These are phyloP conservation scores for Penelope pileata DNA, from an alignment of 2,113 vertebrate genomes.

Conservation along the genomic window DNA sequence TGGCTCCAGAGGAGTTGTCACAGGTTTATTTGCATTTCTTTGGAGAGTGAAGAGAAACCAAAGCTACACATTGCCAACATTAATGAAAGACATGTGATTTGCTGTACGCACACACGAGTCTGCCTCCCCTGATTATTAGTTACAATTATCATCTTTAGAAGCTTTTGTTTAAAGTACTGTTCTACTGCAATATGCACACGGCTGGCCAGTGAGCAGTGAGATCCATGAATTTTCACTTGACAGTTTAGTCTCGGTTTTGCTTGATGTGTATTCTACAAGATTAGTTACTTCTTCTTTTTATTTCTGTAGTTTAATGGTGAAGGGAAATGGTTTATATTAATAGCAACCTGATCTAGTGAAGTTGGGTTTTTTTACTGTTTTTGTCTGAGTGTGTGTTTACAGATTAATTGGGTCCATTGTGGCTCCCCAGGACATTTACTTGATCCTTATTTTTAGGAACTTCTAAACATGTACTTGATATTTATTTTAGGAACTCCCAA, in stretches of 20 bases:
- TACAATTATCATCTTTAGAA: neutral
- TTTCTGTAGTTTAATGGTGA: slow-evolving; percentile 36
- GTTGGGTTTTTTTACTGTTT: slow-evolving; percentile 10
- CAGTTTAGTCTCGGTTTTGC: neutral
- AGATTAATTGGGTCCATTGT: neutral
- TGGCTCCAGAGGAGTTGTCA: neutral
- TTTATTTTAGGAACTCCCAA: neutral
- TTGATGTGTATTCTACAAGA: neutral
- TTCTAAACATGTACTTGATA: neutral
- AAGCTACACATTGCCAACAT: neutral
- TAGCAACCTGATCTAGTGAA: neutral
- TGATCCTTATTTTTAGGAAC: neutral
- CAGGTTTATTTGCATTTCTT: slow-evolving; percentile 42
- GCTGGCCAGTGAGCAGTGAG: neutral
- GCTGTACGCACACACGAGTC: neutral
- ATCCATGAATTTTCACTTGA: neutral
- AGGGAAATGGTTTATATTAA: slow-evolving; percentile 12
- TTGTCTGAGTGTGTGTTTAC: neutral
- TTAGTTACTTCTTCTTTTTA: slow-evolving; percentile 31
- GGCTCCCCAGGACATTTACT: neutral
- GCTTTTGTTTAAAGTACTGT: neutral
- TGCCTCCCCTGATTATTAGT: neutral
- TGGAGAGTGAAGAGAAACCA: neutral
- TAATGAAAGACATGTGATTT: slow-evolving; percentile 19
- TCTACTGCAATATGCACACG: neutral